Conservation (phyloP, 1,140 invertebrate species). For the Hesperophylax magnus region DNA sequence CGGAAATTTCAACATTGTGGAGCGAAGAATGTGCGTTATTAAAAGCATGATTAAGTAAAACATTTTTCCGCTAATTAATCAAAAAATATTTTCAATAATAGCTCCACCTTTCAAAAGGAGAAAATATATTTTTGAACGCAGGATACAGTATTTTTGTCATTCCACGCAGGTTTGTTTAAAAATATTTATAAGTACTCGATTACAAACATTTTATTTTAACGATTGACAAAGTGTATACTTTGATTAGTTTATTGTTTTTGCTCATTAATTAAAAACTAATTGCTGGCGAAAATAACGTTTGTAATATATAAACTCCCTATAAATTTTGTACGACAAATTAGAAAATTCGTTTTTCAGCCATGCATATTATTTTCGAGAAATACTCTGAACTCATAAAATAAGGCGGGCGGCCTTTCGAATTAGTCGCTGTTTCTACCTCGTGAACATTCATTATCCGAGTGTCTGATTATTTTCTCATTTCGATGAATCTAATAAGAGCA, state of each 20-base stretch:
- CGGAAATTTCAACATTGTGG: background rate
- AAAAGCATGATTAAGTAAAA: conserved; percentile 6
- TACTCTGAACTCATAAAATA: background rate
- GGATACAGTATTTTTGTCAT: too few relatives aligned
- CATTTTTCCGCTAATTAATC: conserved; percentile 18
- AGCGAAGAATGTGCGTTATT: background rate
- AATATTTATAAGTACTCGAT: too few relatives aligned
- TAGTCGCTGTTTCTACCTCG: conserved; percentile 22
- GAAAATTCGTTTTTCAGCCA: conserved; percentile 20
- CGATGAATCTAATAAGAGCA: conserved; percentile 45
- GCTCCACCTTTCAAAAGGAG: background rate
- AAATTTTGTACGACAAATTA: background rate
- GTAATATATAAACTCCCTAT: background rate
- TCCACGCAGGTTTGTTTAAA: too few relatives aligned
- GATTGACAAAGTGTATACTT: too few relatives aligned
- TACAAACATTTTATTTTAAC: too few relatives aligned
- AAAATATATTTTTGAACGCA: too few relatives aligned
- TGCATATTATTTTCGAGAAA: conserved; percentile 15
- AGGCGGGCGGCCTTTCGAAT: conserved; percentile 9
- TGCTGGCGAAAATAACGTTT: too few relatives aligned
- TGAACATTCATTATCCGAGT: conserved; percentile 35
- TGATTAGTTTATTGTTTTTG: too few relatives aligned
- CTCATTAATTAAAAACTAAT: too few relatives aligned
- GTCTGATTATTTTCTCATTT: conserved; percentile 41
- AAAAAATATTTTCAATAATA: background rate